A percentile compares a stretch with the other conserved stretches of the same genome.
These are phyloP conservation scores for Labia minor DNA, from an alignment of 2,888 invertebrate species.

Conservation along the genomic window DNA sequence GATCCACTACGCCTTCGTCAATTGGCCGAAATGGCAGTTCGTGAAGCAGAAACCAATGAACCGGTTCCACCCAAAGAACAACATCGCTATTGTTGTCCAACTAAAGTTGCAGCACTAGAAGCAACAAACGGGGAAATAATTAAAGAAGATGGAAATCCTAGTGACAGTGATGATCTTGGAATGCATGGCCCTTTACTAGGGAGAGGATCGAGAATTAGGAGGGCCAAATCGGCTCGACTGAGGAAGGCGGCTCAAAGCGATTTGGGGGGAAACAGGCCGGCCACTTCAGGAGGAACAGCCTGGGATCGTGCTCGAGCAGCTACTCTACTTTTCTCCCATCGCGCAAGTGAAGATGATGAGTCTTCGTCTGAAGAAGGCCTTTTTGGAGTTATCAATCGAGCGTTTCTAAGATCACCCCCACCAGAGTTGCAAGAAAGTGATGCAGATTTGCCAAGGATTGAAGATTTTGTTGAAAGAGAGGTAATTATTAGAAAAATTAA, in stretches of 20 bases:
- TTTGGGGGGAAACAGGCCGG: conserved; percentile 17
- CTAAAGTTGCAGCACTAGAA: background rate
- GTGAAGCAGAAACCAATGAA: conserved; percentile 47
- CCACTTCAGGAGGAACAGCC: conserved; percentile 18
- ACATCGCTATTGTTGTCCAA: conserved; percentile 23
- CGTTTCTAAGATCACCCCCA: conserved; percentile 23
- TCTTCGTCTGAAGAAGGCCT: conserved; percentile 24
- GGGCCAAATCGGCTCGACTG: conserved; percentile 36
- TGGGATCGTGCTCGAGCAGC: conserved; percentile 4
- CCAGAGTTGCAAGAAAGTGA: conserved; percentile 22
- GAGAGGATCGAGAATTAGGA: conserved; percentile 34
- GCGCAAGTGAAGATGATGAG: conserved; percentile 21
- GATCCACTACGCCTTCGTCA: conserved; percentile 29
- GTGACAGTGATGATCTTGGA: conserved; percentile 50
- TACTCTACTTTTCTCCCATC: background rate
- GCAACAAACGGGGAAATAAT: conserved; percentile 30
- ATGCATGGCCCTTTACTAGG: conserved; percentile 36
- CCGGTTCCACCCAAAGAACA: conserved; percentile 19
- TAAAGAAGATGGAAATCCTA: conserved; percentile 39
- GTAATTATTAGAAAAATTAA: background rate
- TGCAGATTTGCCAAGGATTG: background rate
- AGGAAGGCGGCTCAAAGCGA: conserved; percentile 17
- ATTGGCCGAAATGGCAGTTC: conserved; percentile 47
- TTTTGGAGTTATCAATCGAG: conserved; percentile 24
- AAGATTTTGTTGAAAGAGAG: background rate